Evolutionary conservation across 2,113 vertebrate species (phyloP), one percentile per base, ranked within the genome.

Genomic region (Colius striatus): DNA sequence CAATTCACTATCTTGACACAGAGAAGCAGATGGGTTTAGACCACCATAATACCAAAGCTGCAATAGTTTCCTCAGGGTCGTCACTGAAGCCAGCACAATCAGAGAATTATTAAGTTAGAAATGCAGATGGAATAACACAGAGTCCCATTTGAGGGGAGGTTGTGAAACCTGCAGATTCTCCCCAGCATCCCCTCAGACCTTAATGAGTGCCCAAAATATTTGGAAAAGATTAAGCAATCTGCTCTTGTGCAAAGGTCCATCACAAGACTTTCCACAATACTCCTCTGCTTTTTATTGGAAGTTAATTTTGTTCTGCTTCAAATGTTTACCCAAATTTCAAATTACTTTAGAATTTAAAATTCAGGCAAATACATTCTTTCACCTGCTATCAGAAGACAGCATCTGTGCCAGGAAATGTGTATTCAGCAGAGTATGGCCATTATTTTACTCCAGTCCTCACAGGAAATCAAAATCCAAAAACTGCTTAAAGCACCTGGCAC

Each of bases 141-240:
- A 73, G 72, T 27, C 67, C 32, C 47, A 43, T 63, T 20, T 51
- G 61, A 84, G 83, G 70, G 75, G 4, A 47, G 68, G 13, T 45
- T 92, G 90, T 60, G 95, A 88, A 94, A 90, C 67, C 72, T 32
- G 67, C 68, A 76, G n/a, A 41, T n/a, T 80, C 36, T 36, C 34
- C 14, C 84, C 3, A 34, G 19, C 61, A 71, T 84, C 62, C 83
- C 16, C 92, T 91, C 72, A 3, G 11, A 61, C 8, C 18, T 30
- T 61, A 84, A 91, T 3, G 10, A 60, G 26, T 1, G 16, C 79
- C 76, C 13, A 14, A 90, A 90, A 89, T 4, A 4, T 32, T 45
- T 66, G 89, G 88, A 18, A 81, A 90, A 92, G 86, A 86, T 84
- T 3, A 93, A 87, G 95, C 83, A 92, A 94, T 48, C 76, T 16